phyloP scores from a whole-genome alignment of 2,113 vertebrate species.

The Prionailurus bengalensis region DNA sequence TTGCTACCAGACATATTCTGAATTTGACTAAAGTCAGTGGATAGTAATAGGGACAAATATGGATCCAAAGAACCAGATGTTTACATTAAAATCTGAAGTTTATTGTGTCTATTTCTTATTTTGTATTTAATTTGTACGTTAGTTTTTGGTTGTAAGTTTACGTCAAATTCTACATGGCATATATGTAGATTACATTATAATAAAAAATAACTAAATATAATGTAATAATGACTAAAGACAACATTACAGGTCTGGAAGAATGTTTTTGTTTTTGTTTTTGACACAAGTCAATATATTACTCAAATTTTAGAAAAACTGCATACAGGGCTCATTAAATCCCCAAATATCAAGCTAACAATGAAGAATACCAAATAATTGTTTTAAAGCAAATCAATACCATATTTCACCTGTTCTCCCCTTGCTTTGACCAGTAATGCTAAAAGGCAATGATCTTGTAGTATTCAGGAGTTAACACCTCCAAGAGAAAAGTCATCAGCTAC shows the following conservation, averaged over 20 bases:
- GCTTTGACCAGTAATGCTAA: background rate
- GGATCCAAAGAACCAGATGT: background rate
- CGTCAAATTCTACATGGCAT: background rate
- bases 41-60: background rate
- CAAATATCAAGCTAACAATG: background rate
- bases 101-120: background rate
- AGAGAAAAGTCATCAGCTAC: background rate
- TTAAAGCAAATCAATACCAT: background rate
- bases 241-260: background rate
- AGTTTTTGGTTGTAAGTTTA: background rate
- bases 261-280: conserved; percentile 1
- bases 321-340: background rate
- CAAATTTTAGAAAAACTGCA: background rate
- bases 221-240: background rate
- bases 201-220: background rate
- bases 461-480: background rate
- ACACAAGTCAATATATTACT: background rate
- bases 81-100: conserved; percentile 23
- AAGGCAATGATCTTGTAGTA: background rate
- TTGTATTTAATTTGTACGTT: conserved; percentile 26
- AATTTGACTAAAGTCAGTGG: background rate
- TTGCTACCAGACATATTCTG: background rate
- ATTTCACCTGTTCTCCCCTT: background rate
- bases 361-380: background rate
- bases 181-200: background rate